Conservation (phyloP, 2,797 vertebrate species). For the Bucorvus abyssinicus region DNA sequence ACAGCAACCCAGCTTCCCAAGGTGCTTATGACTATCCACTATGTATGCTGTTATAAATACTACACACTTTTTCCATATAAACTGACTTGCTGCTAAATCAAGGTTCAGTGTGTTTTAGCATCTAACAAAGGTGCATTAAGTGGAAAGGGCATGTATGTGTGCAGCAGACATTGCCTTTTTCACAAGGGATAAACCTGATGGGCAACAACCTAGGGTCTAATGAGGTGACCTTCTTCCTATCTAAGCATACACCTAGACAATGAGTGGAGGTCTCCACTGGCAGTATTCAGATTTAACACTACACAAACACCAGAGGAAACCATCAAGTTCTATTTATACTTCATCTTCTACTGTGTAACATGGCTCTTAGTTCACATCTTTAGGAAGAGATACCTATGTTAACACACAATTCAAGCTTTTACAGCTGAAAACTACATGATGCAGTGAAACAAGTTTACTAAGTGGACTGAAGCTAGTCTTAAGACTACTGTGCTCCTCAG, state of each 20-base stretch:
- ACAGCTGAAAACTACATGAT: neutral
- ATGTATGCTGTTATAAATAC: neutral
- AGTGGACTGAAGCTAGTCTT: neutral
- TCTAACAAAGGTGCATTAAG: neutral
- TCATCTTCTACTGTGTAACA: neutral
- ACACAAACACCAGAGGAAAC: neutral
- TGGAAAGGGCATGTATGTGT: neutral
- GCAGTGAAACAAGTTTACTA: neutral
- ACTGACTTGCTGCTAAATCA: neutral
- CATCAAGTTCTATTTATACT: neutral
- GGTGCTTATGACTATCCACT: neutral
- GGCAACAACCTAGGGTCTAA: neutral
- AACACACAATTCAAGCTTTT: neutral
- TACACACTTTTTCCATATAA: neutral
- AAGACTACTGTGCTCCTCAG: neutral
- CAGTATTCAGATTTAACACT: neutral
- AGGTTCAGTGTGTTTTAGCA: neutral
- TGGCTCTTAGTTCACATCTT: neutral
- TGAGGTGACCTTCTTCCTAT: neutral
- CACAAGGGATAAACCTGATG: neutral
- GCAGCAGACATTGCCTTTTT: neutral
- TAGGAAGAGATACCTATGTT: neutral
- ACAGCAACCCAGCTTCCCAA: neutral
- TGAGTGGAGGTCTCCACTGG: neutral
- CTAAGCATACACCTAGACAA: neutral